These are phyloP conservation scores for Ypsolopha sequella DNA, from an alignment of 2,888 invertebrate species.

Conservation along the genomic window DNA sequence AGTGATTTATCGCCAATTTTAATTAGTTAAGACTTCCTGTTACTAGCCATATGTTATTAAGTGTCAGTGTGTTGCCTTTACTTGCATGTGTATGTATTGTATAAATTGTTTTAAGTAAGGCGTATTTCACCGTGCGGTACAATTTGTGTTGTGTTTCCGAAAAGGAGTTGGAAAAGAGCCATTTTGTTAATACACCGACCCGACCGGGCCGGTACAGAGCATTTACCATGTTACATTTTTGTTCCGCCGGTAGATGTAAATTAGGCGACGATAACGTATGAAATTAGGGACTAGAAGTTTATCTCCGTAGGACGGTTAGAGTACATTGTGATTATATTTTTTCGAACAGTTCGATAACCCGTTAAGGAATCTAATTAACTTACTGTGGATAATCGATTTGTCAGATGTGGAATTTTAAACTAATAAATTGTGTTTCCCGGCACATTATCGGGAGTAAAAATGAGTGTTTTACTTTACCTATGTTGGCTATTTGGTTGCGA, in stretches of 20 bases:
- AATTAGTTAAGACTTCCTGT: slow-evolving; percentile 12
- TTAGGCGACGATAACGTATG: slow-evolving; percentile 42
- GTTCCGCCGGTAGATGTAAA: slow-evolving; percentile 40
- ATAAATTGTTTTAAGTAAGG: slow-evolving; percentile 17
- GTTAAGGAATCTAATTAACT: slow-evolving; percentile 51
- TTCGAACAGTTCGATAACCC: slow-evolving; percentile 52
- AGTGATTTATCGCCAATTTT: slow-evolving; percentile 18
- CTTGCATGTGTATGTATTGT: slow-evolving; percentile 11
- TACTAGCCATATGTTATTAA: slow-evolving; percentile 16
- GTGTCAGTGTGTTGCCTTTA: slow-evolving; percentile 24
- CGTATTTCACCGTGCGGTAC: slow-evolving; percentile 48
- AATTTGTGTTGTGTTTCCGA: slow-evolving; percentile 90
- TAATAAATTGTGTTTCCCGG: slow-evolving; percentile 52
- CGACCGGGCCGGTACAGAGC: slow-evolving; percentile 53
- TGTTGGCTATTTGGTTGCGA: no score
- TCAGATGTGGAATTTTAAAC: slow-evolving; percentile 63
- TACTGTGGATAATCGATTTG: slow-evolving; percentile 56
- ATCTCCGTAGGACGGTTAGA: slow-evolving; percentile 49
- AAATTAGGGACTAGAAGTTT: slow-evolving; percentile 43
- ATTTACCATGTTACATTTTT: slow-evolving; percentile 27
- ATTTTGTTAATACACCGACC: slow-evolving; percentile 89
- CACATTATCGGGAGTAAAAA: slow-evolving; percentile 34
- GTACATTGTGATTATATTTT: slow-evolving; percentile 50
- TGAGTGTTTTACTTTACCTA: not conserved
- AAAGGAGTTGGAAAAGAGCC: slow-evolving; percentile 90